phyloP scores from a whole-genome alignment of 2,888 invertebrate genomes.

The Abrostola tripartita region DNA sequence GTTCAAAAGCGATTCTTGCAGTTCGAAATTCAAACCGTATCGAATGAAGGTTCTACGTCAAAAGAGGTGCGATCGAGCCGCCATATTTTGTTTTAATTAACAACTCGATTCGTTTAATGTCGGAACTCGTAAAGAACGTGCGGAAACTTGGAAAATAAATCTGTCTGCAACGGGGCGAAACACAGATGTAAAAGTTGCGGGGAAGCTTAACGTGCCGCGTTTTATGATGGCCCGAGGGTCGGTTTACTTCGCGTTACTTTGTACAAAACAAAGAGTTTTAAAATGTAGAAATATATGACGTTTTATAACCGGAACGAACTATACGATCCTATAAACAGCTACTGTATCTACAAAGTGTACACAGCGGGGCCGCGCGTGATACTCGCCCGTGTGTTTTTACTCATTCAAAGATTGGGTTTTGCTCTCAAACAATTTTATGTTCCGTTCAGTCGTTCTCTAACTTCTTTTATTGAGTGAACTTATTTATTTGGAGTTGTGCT shows the following conservation, averaged over 20 bases:
- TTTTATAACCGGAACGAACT: constrained; percentile 41
- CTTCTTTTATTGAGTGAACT: constrained; percentile 40
- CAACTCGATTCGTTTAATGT: constrained; percentile 34
- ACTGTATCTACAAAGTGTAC: constrained; percentile 6
- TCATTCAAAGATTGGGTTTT: constrained; percentile 32
- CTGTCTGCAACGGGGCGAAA: constrained; percentile 9
- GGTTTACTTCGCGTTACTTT: constrained; percentile 37
- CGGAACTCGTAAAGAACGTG: constrained; percentile 19
- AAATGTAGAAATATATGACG: constrained; percentile 41
- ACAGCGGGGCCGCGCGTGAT: constrained; percentile 4
- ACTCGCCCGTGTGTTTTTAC: constrained; percentile 20
- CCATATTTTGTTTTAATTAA: constrained; percentile 53
- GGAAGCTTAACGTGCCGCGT: constrained; percentile 21
- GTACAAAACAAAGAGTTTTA: constrained; percentile 46
- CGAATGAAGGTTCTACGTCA: constrained; percentile 13
- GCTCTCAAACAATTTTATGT: constrained; percentile 28
- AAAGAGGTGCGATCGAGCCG: constrained; percentile 15
- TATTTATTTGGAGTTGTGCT: constrained; percentile 41
- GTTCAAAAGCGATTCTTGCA: constrained; percentile 13
- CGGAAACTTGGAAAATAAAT: constrained; percentile 30
- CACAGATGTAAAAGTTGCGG: constrained; percentile 8
- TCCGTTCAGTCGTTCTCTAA: constrained; percentile 27
- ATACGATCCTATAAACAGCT: constrained; percentile 26
- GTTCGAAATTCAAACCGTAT: constrained; percentile 14
- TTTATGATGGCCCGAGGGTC: constrained; percentile 27